phyloP scores from a whole-genome alignment of 2,888 invertebrate species.

The Lottia gigantea region DNA sequence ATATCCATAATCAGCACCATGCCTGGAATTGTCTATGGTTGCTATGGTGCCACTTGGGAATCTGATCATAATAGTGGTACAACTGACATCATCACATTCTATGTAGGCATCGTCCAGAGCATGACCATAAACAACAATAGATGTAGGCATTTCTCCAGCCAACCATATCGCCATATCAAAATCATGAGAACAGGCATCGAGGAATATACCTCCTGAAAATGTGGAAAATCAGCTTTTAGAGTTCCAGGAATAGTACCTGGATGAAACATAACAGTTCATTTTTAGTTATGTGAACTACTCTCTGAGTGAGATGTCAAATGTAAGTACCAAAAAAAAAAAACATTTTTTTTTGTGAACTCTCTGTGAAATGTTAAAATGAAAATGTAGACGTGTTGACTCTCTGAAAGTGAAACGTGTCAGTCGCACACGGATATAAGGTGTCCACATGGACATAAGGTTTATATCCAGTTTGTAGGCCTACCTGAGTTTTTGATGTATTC shows the following conservation, averaged over 20 bases:
- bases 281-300: too few species aligned
- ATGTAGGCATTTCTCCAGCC: conserved; percentile 30
- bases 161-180: conserved; percentile 36
- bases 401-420: too few species aligned
- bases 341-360: too few species aligned
- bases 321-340: too few species aligned
- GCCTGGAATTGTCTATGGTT: conserved; percentile 22
- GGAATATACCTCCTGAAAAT: conserved; percentile 34
- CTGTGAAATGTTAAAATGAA: too few species aligned
- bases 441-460: too few species aligned
- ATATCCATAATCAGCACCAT: conserved; percentile 15
- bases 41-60: conserved; percentile 27
- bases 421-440: too few species aligned
- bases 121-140: conserved; percentile 29
- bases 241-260: too few species aligned
- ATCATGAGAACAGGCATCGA: conserved; percentile 35
- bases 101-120: conserved; percentile 11
- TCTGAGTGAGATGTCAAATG: too few species aligned
- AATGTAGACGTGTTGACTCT: neutral
- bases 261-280: too few species aligned
- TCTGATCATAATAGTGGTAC: conserved; percentile 21
- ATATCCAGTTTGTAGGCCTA: conserved; percentile 12
- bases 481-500: conserved; percentile 33
- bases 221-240: too few species aligned
- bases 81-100: conserved; percentile 25